A percentile compares a stretch with the other conserved stretches of the same genome.
Conservation (phyloP, 2,797 vertebrate genomes). For the Basileuterus tristriatus region DNA sequence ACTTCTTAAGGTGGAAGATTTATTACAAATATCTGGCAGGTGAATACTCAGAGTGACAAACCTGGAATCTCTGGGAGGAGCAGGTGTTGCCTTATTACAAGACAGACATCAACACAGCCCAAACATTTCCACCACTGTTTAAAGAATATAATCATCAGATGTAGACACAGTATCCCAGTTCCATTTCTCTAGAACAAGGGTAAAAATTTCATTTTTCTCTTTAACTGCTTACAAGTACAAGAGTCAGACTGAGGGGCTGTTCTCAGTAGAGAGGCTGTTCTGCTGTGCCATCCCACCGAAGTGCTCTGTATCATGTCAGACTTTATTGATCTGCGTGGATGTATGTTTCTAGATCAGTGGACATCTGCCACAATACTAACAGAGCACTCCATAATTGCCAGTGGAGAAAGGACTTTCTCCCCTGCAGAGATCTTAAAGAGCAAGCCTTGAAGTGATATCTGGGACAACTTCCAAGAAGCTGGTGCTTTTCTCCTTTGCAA, state of each 20-base stretch:
- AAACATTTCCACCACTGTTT: not conserved
- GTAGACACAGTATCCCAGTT: not conserved
- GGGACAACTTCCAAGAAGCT: not conserved
- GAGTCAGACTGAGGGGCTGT: not conserved
- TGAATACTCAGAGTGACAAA: not conserved
- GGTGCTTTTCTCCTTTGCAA: not conserved
- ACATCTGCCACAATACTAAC: not conserved
- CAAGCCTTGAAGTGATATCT: not conserved
- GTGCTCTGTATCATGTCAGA: not conserved
- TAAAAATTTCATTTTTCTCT: not conserved
- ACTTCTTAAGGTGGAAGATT: not conserved
- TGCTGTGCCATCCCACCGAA: not conserved
- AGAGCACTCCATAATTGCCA: not conserved
- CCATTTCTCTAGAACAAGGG: not conserved
- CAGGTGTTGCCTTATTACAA: not conserved
- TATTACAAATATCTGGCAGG: not conserved
- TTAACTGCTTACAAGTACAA: not conserved
- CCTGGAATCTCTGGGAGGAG: not conserved
- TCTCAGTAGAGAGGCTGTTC: not conserved
- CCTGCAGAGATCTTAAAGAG: not conserved
- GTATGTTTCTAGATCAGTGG: conserved; percentile 36
- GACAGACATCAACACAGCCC: not conserved
- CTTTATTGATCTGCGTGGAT: conserved; percentile 14
- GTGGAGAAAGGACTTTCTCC: not conserved
- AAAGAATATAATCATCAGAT: not conserved